These are phyloP conservation scores for Augochlorella aurata DNA, from an alignment of 2,888 invertebrate genomes.

Conservation along the genomic window DNA sequence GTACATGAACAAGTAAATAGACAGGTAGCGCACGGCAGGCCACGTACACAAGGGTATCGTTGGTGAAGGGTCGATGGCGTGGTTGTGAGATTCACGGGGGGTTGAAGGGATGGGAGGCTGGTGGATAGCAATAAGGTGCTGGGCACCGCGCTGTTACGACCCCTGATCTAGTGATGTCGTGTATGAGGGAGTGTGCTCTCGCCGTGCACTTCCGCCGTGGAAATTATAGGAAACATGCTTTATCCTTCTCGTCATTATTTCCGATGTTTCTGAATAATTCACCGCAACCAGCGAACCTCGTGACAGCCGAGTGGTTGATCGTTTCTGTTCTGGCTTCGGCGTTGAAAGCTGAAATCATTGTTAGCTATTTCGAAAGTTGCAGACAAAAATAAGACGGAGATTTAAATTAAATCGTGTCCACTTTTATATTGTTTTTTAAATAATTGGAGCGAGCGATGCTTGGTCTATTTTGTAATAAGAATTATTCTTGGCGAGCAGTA, in stretches of 20 bases:
- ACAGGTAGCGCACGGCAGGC: constrained; percentile 24
- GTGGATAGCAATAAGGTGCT: constrained; percentile 78
- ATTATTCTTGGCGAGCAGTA: no score
- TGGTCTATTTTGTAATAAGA: no score
- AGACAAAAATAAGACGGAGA: no score
- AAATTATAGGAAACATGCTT: constrained; percentile 44
- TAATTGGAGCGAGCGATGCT: no score
- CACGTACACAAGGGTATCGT: constrained; percentile 49
- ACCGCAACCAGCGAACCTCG: background rate
- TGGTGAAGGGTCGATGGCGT: constrained; percentile 53
- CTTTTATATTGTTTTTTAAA: no score
- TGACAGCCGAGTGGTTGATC: background rate
- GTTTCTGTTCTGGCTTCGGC: no score
- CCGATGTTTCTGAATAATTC: background rate
- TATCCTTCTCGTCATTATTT: constrained; percentile 7
- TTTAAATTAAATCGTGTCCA: no score
- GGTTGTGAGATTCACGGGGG: constrained; percentile 47
- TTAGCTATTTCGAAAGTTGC: no score
- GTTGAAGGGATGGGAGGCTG: constrained; percentile 60
- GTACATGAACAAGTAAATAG: constrained; percentile 47
- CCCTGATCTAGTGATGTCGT: constrained; percentile 75
- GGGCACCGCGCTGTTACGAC: constrained; percentile 80
- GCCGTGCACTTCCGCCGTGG: constrained; percentile 29
- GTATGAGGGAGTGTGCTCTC: constrained; percentile 35
- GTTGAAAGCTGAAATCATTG: no score